Evolutionary conservation across 92 coral and sea anemone species (phyloP), one percentile per base, ranked within the genome.

Genomic region (Porites cylindrica): DNA sequence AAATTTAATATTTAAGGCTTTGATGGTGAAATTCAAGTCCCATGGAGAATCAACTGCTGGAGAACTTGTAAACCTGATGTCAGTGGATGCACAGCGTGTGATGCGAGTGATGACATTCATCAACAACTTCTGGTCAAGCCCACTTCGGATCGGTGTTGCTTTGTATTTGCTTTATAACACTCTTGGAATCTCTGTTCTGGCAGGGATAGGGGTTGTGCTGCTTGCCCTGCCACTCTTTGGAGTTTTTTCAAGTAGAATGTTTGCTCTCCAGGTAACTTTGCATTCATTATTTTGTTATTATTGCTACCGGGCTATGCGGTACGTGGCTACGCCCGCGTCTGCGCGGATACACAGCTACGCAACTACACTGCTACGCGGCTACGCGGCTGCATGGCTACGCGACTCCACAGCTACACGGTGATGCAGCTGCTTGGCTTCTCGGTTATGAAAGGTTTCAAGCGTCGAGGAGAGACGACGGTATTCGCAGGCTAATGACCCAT

Each of bases 61-160:
- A 1, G 98, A 96, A 68, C 90, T 96, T 90, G 98, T 96, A 29
- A 96, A 94, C 79, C 83, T 96, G 51, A 92, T 96, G 98, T 94
- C 98, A 6, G 97, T 95, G 53, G 98, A 96, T 84, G 96, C 98
- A 23, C 98, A 94, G 78, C 94, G 98, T 14, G 59, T 96, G 21
- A 96, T 94, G 98, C 96, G 92, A 51, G 78, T 92, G 20, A 91
- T 80, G 87, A 67, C 86, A 0, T 94, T 92, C 70, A 52, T 96
- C 75, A 96, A 96, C 89, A 82, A 89, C 14, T 29, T 96, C 24
- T 96, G 98, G 98, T 96, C 98, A 23, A 86, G 94, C 18, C 97
- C 98, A 13, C 68, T 90, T 74, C 90, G 76, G 18, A 84, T 84
- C 51, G 88, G 23, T 76, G 88, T n/a, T 13, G 19, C 82, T 1